Percentiles rank a stretch among this genome's conserved stretches.
Evolutionary conservation across 2,113 vertebrate species (phyloP).

Genomic region (Illadopsis cleaveri): DNA sequence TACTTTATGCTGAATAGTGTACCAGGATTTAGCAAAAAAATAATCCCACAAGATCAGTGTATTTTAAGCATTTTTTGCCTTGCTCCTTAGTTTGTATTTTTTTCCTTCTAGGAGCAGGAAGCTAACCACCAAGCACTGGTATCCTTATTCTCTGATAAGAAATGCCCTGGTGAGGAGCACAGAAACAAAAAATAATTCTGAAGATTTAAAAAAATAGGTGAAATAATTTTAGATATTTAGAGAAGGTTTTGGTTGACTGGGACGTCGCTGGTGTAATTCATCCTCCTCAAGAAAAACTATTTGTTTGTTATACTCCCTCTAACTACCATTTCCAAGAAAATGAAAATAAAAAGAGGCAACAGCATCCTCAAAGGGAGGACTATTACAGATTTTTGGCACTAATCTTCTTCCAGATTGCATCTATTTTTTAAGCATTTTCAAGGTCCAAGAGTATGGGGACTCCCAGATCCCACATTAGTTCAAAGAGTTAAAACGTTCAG

Average conservation of each 20-base stretch:
- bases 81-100: background rate
- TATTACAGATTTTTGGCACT: conserved; percentile 33
- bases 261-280: background rate
- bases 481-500: conserved; percentile 70
- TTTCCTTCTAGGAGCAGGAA: background rate
- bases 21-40: background rate
- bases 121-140: background rate
- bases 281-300: background rate
- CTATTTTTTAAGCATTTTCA: conserved; percentile 67
- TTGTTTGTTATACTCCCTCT: background rate
- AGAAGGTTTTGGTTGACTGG: background rate
- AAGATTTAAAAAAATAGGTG: background rate
- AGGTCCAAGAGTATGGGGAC: conserved; percentile 26
- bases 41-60: background rate
- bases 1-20: rapidly evolving
- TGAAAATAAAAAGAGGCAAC: background rate
- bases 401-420: conserved; percentile 54
- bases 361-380: conserved; percentile 35
- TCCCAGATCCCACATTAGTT: conserved; percentile 55
- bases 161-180: background rate
- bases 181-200: background rate
- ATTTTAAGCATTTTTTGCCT: background rate
- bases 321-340: conserved; percentile 25
- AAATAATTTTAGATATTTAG: background rate
- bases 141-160: background rate